Evolutionary conservation across 2,888 invertebrate species (phyloP), one percentile per base, ranked within the genome.

Genomic region (Nemotelus pantherinus): DNA sequence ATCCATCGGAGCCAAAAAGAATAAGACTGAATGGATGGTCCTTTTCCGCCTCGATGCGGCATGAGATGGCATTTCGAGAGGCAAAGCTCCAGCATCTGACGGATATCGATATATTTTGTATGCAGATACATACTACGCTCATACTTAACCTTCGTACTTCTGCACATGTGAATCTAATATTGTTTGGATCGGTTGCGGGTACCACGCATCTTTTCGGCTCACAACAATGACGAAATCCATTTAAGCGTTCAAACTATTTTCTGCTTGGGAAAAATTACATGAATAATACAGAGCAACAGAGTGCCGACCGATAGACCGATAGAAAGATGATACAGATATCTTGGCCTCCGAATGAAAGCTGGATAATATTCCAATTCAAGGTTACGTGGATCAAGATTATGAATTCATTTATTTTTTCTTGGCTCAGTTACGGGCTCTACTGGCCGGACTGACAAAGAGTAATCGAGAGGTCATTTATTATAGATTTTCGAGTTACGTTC

Each of bases 301-400:
- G 1, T 10, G 10, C 58, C 63, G 43, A 39, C 39, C 9, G 63
- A 63, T 43, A 41, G 7, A 63, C 3, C 43, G 41, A 39, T 43
- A 3, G 25, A 67, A 50, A 48, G 50, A 67, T 67, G 50, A 2
- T 67, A 48, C 67, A 48, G 50, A 67, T 67, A 9, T 65, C 58
- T 3, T 6, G 43, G 9, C 67, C 1, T 25, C 25, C 43, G 67
- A 3, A 50, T 3, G 50, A 48, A 67, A 48, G 50, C n/a, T 9
- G 67, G 47, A 67, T 48, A 67, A 67, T 25, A 67, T 50, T 48
- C 50, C 39, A 9, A n/a, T 67, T 48, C 67, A 67, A 67, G 67
- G 67, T 67, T 67, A 67, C 67, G 53, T 53, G 67, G 67, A 67
- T 67, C 25, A 67, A 67, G 67, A 67, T 67, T 67, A 67, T 67